Conservation (phyloP, 2,113 vertebrate genomes). For the Cyphomyrus plagiostoma region DNA sequence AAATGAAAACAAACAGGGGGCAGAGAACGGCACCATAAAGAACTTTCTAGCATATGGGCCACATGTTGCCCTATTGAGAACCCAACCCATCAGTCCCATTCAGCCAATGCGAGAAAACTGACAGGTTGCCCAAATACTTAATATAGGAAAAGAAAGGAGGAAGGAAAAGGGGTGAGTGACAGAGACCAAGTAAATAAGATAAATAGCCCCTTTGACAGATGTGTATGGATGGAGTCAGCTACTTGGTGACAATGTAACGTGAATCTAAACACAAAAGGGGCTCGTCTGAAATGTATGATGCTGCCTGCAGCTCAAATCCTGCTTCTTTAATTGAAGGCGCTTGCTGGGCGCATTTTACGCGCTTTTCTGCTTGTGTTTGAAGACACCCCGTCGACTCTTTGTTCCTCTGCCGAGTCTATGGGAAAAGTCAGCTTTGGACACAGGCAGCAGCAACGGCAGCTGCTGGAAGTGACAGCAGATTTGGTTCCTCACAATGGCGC, state of each 20-base stretch:
- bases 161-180: constrained; percentile 55
- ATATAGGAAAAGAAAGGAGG: constrained; percentile 66
- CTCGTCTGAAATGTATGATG: constrained; percentile 52
- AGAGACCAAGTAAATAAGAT: constrained; percentile 72
- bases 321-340: constrained; percentile 41
- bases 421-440: constrained; percentile 67
- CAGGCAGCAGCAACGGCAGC: not conserved
- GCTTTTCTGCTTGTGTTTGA: constrained; percentile 49
- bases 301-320: constrained; percentile 40
- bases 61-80: constrained; percentile 68
- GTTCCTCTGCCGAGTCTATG: constrained; percentile 54
- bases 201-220: constrained; percentile 67
- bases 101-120: constrained; percentile 62
- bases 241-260: constrained; percentile 70
- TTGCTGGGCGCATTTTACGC: constrained; percentile 64
- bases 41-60: constrained; percentile 69
- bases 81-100: constrained; percentile 63
- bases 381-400: constrained; percentile 68
- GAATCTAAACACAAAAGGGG: constrained; percentile 60
- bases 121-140: constrained; percentile 72
- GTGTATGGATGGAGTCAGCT: constrained; percentile 65
- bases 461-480: constrained; percentile 20
- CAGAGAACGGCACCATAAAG: constrained; percentile 63
- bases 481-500: constrained; percentile 11
- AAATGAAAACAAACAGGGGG: constrained; percentile 68